Evolutionary conservation across 2,113 vertebrate genomes (phyloP), one percentile per base, ranked within the genome.

Genomic region (Cettia cetti): DNA sequence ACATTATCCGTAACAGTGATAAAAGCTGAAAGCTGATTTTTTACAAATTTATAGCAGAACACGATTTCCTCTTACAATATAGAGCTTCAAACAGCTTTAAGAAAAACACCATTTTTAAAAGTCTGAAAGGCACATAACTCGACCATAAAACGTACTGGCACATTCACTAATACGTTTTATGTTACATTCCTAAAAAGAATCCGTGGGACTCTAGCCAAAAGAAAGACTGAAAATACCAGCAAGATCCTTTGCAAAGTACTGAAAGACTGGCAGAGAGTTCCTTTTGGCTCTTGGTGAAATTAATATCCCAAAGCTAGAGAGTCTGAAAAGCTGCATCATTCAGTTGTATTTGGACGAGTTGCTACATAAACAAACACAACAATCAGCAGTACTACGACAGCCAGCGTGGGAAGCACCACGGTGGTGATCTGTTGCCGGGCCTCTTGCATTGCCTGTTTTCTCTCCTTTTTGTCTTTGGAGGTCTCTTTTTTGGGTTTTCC

Each of bases 401-500:
- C 98, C 96, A 99, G 95, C 0, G 99, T 99, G 54, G 99, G 99
- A 68, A 99, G 97, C 61, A 99, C 99, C 1, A 99, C 97, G 0
- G 99, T 99, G 91, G 98, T 97, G 92, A 99, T 98, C 95, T 99
- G 99, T 95, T 99, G 98, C 13, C 99, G 98, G 5, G 99, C 99
- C 84, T 99, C 99, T 94, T 99, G 99, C 99, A 99, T 99, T 35
- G 99, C 99, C 96, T 99, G 98, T 91, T 99, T 99, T 22, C 99
- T 97, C 96, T 99, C 99, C 97, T 99, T 99, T 97, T 99, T 99
- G 94, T 99, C 99, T 96, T 97, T 99, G 56, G 99, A 99, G 1
- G 99, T 99, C 97, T 99, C 99, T 92, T 99, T 99, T 96, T 99
- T 99, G 70, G 99, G 98, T 96, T 99, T 99, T 72, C 99, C 99